These are phyloP conservation scores for Rhadina sibilatrix DNA, from an alignment of 2,113 vertebrate species.

Conservation along the genomic window DNA sequence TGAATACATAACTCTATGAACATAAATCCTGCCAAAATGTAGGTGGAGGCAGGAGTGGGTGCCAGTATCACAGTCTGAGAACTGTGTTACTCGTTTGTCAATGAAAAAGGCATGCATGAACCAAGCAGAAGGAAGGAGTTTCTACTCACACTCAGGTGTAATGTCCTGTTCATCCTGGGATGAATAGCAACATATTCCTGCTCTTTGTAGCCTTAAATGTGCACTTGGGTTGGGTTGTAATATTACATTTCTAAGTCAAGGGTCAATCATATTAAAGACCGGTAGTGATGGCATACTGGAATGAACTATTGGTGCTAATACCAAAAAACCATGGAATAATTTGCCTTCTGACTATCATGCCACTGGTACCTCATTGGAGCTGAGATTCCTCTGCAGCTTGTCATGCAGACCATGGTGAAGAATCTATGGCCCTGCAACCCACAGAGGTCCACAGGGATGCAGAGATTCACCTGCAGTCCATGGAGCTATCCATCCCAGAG, in stretches of 20 bases:
- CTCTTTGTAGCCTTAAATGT: neutral
- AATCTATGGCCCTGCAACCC: neutral
- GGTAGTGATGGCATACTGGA: neutral
- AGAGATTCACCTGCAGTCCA: neutral
- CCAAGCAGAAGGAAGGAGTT: neutral
- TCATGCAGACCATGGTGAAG: neutral
- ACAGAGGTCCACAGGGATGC: too few species aligned
- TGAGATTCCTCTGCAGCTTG: neutral
- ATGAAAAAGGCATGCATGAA: neutral
- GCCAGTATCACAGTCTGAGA: neutral
- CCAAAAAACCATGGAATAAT: neutral
- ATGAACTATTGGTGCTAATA: neutral
- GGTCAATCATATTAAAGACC: neutral
- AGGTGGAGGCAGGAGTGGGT: neutral
- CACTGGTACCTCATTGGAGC: neutral
- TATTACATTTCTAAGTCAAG: neutral
- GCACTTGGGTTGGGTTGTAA: neutral
- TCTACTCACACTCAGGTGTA: neutral
- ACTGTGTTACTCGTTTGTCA: neutral
- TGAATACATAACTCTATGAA: neutral
- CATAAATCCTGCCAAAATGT: neutral
- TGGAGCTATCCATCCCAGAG: fast-evolving
- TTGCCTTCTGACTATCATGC: neutral
- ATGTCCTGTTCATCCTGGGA: neutral
- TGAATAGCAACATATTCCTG: neutral